phyloP scores from a whole-genome alignment of 1,140 invertebrate species.

The Euura saliciscinereae region DNA sequence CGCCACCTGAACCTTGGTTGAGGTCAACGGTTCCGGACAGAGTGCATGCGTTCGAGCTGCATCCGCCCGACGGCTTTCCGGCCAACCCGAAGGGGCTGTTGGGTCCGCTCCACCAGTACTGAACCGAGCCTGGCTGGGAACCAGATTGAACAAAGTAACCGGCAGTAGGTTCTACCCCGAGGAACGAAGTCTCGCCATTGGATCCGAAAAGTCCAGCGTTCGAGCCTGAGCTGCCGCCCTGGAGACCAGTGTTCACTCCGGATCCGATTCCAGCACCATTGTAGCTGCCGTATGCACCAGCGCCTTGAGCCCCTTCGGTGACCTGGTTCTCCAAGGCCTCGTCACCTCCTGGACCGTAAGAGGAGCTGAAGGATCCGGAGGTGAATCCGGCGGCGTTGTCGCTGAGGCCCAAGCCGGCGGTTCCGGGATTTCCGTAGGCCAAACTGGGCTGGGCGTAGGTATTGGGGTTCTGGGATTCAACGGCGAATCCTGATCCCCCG shows the following conservation, averaged over 20 bases:
- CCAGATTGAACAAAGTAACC: not conserved
- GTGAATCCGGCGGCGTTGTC: not conserved
- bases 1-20: slow-evolving; percentile 14
- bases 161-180: not conserved
- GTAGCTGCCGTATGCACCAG: not conserved
- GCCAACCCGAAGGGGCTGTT: slow-evolving; percentile 19
- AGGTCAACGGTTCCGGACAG: slow-evolving; percentile 12
- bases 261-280: not conserved
- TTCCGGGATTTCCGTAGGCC: slow-evolving; percentile 15
- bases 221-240: not conserved
- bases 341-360: not conserved
- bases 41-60: slow-evolving; percentile 16
- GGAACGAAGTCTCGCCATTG: not conserved
- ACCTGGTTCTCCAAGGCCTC: not conserved
- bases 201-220: not conserved
- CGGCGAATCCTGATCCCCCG: not conserved
- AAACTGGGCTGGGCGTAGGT: slow-evolving; percentile 12
- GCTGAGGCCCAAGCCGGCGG: slow-evolving; percentile 9
- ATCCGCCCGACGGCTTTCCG: slow-evolving; percentile 17
- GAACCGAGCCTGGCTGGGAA: slow-evolving; percentile 2
- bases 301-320: not conserved
- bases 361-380: not conserved
- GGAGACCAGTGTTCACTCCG: not conserved
- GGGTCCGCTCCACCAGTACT: slow-evolving; percentile 26
- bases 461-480: not conserved